phyloP scores from a whole-genome alignment of 2,797 vertebrate species.

The Chelon auratus region DNA sequence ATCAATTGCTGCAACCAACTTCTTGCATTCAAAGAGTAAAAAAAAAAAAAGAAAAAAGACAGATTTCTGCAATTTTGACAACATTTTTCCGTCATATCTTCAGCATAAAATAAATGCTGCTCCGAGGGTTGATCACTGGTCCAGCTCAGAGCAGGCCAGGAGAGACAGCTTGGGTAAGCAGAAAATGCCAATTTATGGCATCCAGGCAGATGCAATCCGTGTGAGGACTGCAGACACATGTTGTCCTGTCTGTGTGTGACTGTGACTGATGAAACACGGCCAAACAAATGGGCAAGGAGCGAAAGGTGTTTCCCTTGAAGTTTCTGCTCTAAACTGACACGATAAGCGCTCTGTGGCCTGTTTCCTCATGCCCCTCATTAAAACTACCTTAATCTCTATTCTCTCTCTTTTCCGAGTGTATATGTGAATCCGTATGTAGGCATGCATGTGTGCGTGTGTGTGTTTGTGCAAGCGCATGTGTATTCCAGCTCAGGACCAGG shows the following conservation, averaged over 20 bases:
- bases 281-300: conserved; percentile 33
- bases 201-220: conserved; percentile 8
- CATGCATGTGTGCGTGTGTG: conserved; percentile 24
- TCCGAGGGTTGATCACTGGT: background rate
- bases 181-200: conserved; percentile 51
- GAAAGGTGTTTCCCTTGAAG: conserved; percentile 58
- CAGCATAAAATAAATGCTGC: background rate
- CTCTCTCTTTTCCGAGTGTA: conserved; percentile 39
- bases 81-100: background rate
- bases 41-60: background rate
- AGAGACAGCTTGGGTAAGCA: conserved; percentile 25
- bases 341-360: conserved; percentile 71
- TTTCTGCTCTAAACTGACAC: conserved; percentile 47
- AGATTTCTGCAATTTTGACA: background rate
- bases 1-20: conserved; percentile 1
- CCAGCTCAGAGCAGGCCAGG: conserved; percentile 15
- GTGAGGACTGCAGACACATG: conserved; percentile 19
- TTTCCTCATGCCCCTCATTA: conserved; percentile 64
- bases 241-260: background rate
- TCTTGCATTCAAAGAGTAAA: conserved; percentile 15
- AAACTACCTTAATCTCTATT: conserved; percentile 75
- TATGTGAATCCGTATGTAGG: conserved; percentile 41
- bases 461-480: conserved; percentile 36
- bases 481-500: conserved; percentile 72
- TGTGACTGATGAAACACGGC: conserved; percentile 5